These are phyloP conservation scores for Ernsta delagoae DNA, from an alignment of 2,888 invertebrate species.

Conservation along the genomic window DNA sequence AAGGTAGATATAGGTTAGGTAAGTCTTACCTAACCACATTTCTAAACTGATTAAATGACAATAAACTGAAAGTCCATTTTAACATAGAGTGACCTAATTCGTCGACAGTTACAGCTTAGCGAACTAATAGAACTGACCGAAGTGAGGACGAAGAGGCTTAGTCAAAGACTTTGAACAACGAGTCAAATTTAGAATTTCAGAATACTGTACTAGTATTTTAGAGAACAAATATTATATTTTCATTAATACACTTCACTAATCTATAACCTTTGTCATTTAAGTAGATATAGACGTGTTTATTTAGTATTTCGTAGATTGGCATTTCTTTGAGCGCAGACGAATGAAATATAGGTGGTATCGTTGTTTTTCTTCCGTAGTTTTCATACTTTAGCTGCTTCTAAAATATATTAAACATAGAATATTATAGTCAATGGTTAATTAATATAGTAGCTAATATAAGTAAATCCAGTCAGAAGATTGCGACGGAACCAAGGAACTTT, in stretches of 20 bases:
- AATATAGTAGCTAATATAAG: too few species aligned
- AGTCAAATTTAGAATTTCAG: not conserved
- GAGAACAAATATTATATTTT: too few species aligned
- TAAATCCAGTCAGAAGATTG: not conserved
- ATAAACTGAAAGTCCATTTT: conserved; percentile 1
- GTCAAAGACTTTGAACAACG: not conserved
- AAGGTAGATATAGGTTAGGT: too few species aligned
- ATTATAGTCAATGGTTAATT: too few species aligned
- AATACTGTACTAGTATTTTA: too few species aligned
- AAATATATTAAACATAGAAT: conserved; percentile 4
- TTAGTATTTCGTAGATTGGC: conserved; percentile 1
- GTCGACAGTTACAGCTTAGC: conserved; percentile 6
- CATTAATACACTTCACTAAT: too few species aligned
- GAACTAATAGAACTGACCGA: conserved; percentile 8
- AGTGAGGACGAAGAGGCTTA: not conserved
- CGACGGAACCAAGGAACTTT: not conserved
- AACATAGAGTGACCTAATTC: conserved; percentile 5
- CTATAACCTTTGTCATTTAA: not conserved
- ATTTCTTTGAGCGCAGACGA: not conserved
- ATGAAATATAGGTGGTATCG: conserved; percentile 5
- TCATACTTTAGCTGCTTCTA: not conserved
- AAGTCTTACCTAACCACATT: not conserved
- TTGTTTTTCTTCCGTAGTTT: not conserved
- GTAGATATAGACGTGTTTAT: not conserved
- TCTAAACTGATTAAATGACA: not conserved